Conservation (phyloP, 2,888 invertebrate species). For the Stenotaenia linearis region DNA sequence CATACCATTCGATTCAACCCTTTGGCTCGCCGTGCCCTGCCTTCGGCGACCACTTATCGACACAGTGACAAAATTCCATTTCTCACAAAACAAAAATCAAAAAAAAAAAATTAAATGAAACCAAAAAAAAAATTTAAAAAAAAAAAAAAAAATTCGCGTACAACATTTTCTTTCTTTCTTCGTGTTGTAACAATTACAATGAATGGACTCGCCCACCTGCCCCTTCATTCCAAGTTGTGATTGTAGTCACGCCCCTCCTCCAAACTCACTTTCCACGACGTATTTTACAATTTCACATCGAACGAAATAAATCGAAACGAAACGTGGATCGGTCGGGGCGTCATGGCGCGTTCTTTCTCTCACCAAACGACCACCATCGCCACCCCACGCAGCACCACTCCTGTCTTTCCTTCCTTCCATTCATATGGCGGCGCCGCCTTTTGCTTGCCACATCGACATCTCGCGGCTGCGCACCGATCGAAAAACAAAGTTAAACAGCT, state of each 20-base stretch:
- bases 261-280: background rate
- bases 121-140: no score
- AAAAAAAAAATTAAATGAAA: background rate
- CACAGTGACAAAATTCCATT: no score
- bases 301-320: no score
- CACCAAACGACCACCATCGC: background rate
- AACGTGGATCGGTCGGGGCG: no score
- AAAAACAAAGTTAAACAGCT: no score
- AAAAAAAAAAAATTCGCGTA: background rate
- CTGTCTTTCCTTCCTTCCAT: background rate
- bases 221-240: background rate
- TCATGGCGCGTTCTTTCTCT: no score
- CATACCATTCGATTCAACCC: conserved; percentile 11
- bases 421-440: conserved; percentile 28
- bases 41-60: background rate
- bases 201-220: conserved; percentile 8
- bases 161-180: background rate
- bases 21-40: background rate
- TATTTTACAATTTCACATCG: no score
- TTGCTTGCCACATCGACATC: conserved; percentile 29
- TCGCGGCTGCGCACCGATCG: background rate
- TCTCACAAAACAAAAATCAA: background rate
- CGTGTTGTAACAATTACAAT: no score
- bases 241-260: background rate
- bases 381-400: background rate